Base-by-base conservation (phyloP, 1,140 invertebrate genomes). In the Aphaenogaster floridana region DNA sequence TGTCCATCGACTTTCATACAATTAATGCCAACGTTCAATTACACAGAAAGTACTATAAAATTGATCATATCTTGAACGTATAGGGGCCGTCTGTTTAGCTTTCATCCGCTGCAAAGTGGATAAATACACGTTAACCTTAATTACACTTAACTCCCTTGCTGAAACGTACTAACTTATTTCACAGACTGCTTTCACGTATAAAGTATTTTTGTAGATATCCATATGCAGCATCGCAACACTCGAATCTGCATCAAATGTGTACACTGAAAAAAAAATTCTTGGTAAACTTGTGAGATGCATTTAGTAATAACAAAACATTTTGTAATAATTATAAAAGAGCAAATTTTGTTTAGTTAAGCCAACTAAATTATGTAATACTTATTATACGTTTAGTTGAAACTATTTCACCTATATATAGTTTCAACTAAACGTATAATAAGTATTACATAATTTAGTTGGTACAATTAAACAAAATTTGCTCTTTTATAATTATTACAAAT, bases 121-220 rank as follows among this genome's bases (percentile, higher is more conserved):
- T 80, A 80, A 80, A 68, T 80, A 66, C 48, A 80, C 78, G 48
- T 68, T 80, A 80, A 52, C 48, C 63, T 68, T 52, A 68, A 68
- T 68, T 80, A 80, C 36, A 54, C 63, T 39, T 54, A 69, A 80
- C 48, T 68, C 48, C 34, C 63, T 80, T 39, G n/a, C n/a, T 68
- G 34, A 34, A 63, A 64, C 57, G 13, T 54, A 80, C 7, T 39
- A 54, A 68, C 63, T 68, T 69, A 54, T 68, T 80, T 80, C 6
- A 28, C 21, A 59, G 64, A 80, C 45, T 54, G 21, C 63, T 80
- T 80, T 80, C 48, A 54, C 61, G 34, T 48, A 28, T 54, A 28
- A 68, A 42, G 8, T 15, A 68, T 28, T 69, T 80, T 68, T 80
- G 2, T 34, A 28, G 13, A 39, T 28, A n/a, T 39, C 28, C 57